Evolutionary conservation across 2,113 vertebrate genomes (phyloP).

Genomic region (Phyllostomus discolor): DNA sequence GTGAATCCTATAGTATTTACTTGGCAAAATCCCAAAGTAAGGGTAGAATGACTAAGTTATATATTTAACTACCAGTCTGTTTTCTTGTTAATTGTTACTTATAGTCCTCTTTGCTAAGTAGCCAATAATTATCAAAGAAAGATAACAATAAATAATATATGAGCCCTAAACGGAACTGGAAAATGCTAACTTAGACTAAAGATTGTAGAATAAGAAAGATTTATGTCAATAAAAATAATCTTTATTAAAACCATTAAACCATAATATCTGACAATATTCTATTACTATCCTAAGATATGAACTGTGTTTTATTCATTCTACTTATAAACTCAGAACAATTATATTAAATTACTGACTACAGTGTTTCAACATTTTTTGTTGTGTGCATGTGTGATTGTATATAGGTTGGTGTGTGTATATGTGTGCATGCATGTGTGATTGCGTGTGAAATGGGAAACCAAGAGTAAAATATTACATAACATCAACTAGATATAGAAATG

Average conservation of each 20-base stretch:
- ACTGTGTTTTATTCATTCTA: conserved; percentile 10
- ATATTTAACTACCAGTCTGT: not conserved
- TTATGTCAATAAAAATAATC: conserved; percentile 35
- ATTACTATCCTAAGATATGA: not conserved
- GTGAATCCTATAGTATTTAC: not conserved
- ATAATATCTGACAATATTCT: conserved; percentile 26
- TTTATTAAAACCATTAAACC: conserved; percentile 42
- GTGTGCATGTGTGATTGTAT: accelerated
- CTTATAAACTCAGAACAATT: conserved; percentile 17
- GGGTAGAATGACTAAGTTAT: not conserved
- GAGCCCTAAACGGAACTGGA: not conserved
- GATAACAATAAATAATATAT: not conserved
- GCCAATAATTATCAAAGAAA: not conserved
- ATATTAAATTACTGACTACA: conserved; percentile 31
- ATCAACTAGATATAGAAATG: not conserved
- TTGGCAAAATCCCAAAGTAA: not conserved
- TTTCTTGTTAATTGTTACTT: not conserved
- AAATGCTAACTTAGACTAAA: not conserved
- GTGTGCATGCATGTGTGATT: not conserved
- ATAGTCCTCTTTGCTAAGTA: not conserved
- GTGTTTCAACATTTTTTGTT: not conserved
- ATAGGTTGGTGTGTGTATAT: not conserved
- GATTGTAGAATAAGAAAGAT: conserved; percentile 17
- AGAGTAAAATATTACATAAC: not conserved
- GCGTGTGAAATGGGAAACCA: not conserved